phyloP scores from a whole-genome alignment of 2,113 vertebrate genomes.

The Geothlypis trichas region DNA sequence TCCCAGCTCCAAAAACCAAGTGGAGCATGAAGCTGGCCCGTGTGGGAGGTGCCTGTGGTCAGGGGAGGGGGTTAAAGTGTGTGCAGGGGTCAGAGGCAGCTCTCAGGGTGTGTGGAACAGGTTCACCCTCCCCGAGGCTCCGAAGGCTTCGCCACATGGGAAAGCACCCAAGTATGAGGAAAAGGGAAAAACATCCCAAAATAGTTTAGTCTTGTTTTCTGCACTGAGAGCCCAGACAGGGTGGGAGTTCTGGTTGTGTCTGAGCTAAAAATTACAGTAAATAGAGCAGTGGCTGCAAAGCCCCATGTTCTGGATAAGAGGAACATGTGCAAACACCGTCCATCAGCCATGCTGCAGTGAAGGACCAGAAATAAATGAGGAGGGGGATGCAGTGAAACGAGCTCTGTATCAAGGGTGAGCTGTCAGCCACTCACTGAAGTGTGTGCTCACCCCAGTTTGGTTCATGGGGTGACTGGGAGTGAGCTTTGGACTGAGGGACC shows the following conservation, averaged over 20 bases:
- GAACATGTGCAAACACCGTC: not conserved
- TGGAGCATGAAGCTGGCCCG: not conserved
- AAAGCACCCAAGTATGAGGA: slow-evolving; percentile 74
- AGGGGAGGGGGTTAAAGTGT: slow-evolving; percentile 21
- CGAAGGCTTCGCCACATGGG: slow-evolving; percentile 61
- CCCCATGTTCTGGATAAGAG: slow-evolving; percentile 32
- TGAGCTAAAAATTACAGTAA: slow-evolving; percentile 72
- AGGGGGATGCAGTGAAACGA: not conserved
- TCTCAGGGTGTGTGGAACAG: not conserved
- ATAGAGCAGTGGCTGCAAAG: slow-evolving; percentile 59
- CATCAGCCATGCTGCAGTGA: accelerated
- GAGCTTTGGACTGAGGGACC: accelerated
- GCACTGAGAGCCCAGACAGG: slow-evolving; percentile 69
- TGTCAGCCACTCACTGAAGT: not conserved
- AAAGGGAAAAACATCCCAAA: slow-evolving; percentile 72
- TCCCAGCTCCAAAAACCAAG: not conserved
- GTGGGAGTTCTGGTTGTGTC: slow-evolving; percentile 74
- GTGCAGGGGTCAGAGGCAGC: not conserved
- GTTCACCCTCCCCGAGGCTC: slow-evolving; percentile 49
- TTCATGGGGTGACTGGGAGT: not conserved
- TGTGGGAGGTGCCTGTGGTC: not conserved
- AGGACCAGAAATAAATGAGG: not conserved
- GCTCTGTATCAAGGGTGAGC: not conserved
- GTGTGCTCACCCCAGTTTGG: not conserved
- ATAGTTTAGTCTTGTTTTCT: slow-evolving; percentile 75